A percentile compares a stretch with the other conserved stretches of the same genome.
phyloP scores from a whole-genome alignment of 2,113 vertebrate genomes.

The Cephalophus harveyi region DNA sequence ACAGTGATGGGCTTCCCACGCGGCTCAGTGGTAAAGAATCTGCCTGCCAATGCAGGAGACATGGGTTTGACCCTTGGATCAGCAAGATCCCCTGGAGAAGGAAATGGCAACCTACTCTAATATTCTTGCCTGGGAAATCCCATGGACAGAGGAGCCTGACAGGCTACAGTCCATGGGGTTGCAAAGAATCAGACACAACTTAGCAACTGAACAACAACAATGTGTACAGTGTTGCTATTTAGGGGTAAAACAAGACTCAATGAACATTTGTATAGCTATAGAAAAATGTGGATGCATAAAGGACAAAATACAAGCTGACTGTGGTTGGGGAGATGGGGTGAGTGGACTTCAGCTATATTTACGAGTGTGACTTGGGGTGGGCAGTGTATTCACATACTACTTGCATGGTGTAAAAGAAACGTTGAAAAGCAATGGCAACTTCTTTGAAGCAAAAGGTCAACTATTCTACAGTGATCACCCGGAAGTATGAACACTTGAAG shows the following conservation, averaged over 20 bases:
- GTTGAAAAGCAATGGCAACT: not conserved
- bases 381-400: not conserved
- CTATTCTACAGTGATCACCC: not conserved
- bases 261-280: not conserved
- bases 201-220: not conserved
- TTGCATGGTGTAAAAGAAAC: too few species aligned
- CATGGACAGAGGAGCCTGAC: not conserved
- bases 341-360: not conserved
- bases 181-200: not conserved
- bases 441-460: not conserved
- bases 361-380: accelerated
- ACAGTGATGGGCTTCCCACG: not conserved
- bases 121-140: not conserved
- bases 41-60: not conserved
- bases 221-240: not conserved
- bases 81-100: not conserved
- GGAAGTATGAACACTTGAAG: not conserved
- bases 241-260: not conserved
- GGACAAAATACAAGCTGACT: too few species aligned
- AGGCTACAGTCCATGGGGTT: not conserved
- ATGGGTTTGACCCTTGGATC: not conserved
- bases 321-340: not conserved
- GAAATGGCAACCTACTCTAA: not conserved
- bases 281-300: not conserved
- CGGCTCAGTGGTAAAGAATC: not conserved